Evolutionary conservation across 1,140 invertebrate species (phyloP).

Genomic region (Asbolus verrucosus): DNA sequence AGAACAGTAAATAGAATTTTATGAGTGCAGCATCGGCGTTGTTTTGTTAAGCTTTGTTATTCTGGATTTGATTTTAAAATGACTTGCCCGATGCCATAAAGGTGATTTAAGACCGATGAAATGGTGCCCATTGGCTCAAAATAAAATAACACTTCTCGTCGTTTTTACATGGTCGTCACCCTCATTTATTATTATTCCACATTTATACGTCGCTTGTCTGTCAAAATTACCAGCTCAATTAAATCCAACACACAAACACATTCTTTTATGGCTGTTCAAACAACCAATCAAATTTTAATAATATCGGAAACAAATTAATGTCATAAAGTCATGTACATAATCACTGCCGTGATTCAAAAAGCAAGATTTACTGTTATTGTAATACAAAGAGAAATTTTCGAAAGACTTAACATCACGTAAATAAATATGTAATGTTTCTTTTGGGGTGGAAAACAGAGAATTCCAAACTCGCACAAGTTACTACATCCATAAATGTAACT

Average conservation of each 20-base stretch:
- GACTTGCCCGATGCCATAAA: constrained; percentile 51
- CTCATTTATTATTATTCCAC: too few relatives aligned
- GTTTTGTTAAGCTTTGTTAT: constrained; percentile 54
- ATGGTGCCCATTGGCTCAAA: constrained; percentile 51
- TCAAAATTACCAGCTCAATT: too few relatives aligned
- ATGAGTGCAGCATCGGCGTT: constrained; percentile 44
- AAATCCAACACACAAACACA: constrained; percentile 27
- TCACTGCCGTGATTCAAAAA: not conserved
- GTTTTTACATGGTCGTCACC: constrained; percentile 39
- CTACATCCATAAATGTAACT: constrained; percentile 37
- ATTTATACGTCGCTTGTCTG: too few relatives aligned
- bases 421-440: constrained; percentile 35
- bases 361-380: constrained; percentile 3
- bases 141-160: constrained; percentile 48
- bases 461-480: constrained; percentile 40
- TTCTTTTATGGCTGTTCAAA: too few relatives aligned
- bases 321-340: too few relatives aligned
- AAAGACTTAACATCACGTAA: constrained; percentile 38
- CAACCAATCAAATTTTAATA: too few relatives aligned
- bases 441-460: constrained; percentile 38
- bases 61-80: constrained; percentile 51
- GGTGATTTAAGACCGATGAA: constrained; percentile 53
- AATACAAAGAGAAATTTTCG: constrained; percentile 19
- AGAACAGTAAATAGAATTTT: constrained; percentile 53
- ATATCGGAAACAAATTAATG: not conserved